Evolutionary conservation across 2,797 vertebrate species (phyloP).

Genomic region (Premnoplex brunnescens): DNA sequence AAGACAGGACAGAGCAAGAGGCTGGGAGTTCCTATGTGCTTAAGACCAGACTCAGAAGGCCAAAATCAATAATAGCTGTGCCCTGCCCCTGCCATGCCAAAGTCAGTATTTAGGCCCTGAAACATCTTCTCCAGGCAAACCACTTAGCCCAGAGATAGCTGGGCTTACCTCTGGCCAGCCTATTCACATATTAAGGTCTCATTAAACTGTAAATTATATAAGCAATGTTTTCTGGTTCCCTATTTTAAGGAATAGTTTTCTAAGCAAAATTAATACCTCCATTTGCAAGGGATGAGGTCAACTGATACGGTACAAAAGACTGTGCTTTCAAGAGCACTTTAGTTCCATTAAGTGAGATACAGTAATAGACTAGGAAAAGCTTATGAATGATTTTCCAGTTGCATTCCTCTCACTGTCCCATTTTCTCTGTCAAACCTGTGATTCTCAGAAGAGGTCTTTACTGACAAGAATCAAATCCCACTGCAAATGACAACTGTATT

Average conservation of each 20-base stretch:
- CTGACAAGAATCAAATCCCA: conserved; percentile 42
- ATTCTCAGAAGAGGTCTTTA: conserved; percentile 38
- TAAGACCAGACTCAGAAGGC: not conserved
- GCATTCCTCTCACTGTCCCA: conserved; percentile 43
- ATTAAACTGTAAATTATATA: not conserved
- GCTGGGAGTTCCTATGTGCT: not conserved
- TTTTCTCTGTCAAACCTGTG: conserved; percentile 48
- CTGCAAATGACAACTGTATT: conserved; percentile 45
- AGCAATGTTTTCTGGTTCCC: not conserved
- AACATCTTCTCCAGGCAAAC: not conserved
- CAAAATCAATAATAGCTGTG: not conserved
- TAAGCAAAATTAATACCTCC: conserved; percentile 43
- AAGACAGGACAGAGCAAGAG: not conserved
- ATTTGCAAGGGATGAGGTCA: conserved; percentile 28
- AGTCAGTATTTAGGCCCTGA: not conserved
- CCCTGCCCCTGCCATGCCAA: not conserved
- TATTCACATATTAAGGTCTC: not conserved
- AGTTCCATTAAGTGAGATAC: conserved; percentile 43
- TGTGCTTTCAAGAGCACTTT: conserved; percentile 49
- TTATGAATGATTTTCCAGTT: conserved; percentile 59
- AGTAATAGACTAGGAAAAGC: conserved; percentile 22
- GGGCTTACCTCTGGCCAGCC: not conserved
- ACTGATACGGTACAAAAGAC: not conserved
- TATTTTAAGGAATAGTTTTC: not conserved
- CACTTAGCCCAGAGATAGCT: not conserved